Evolutionary conservation across 2,888 invertebrate genomes (phyloP), one percentile per base, ranked within the genome.

Genomic region (Ischnura elegans): DNA sequence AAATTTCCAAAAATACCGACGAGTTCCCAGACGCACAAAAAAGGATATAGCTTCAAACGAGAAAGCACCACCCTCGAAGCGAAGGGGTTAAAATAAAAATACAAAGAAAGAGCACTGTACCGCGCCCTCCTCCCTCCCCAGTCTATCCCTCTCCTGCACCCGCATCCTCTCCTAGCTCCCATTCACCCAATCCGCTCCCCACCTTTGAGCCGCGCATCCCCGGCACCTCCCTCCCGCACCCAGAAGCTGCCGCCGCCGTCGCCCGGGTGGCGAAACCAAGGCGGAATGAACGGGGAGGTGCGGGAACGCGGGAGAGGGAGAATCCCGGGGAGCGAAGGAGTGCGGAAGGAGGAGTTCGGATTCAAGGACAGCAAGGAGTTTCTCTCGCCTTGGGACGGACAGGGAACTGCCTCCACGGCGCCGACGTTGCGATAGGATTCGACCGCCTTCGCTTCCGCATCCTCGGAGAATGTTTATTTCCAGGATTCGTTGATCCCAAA

Each of bases 341-440:
- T 45, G n/a, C n/a, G 86, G 86, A 43, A n/a, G 13, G 45, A 85
- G 2, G 43, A 86, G 86, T 86, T 46, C n/a, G n/a, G 86, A 87
- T 87, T 90, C 90, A 90, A 90, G 90, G 90, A 61, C 90, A 61
- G 13, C 21, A n/a, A 87, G 51, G 51, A 42, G 51, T 55, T 42
- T 87, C 47, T 61, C 61, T 21, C 55, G 13, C 6, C 66, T 76
- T 36, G 13, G 29, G 76, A 5, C 25, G 45, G 86, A 25, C 46
- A 46, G 8, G 45, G 61, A 87, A 87, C 87, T 87, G 87, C 87
- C 87, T 87, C 87, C 61, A 87, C 61, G 21, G 61, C 61, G 43
- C 61, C 10, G 43, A 66, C 61, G 90, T 90, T 90, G 90, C 55
- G 55, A 61, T 90, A 90, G 90, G 61, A 66, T 61, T 87, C 55